phyloP scores from a whole-genome alignment of 53 echinoderm and acorn worm species.

The Actinopyga echinites region DNA sequence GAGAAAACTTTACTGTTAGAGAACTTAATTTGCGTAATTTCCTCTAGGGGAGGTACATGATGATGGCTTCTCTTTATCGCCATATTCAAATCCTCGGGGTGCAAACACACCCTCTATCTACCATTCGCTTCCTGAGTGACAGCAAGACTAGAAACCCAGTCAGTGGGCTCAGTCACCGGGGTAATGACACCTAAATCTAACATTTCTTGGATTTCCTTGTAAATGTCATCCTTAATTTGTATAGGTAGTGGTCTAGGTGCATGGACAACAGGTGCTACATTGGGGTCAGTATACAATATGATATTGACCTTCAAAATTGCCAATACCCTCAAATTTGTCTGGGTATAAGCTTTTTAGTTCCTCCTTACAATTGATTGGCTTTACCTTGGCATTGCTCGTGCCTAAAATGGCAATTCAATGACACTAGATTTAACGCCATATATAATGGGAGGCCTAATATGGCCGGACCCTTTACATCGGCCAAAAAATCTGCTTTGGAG shows the following conservation, averaged over 20 bases:
- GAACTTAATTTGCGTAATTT: conserved; percentile 60
- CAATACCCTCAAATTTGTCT: conserved; percentile 58
- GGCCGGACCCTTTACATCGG: conserved; percentile 48
- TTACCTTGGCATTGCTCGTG: neutral
- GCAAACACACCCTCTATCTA: conserved; percentile 59
- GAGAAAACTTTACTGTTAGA: conserved; percentile 56
- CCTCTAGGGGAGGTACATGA: conserved; percentile 55
- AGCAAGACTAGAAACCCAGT: conserved; percentile 66
- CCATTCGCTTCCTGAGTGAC: conserved; percentile 55
- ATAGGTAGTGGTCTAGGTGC: conserved; percentile 54
- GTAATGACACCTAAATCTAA: conserved; percentile 54
- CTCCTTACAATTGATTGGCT: conserved; percentile 11
- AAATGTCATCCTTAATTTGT: conserved; percentile 56
- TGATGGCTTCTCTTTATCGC: conserved; percentile 54
- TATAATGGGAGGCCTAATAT: conserved; percentile 50
- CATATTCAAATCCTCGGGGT: conserved; percentile 61
- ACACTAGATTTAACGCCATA: conserved; percentile 16
- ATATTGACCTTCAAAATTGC: conserved; percentile 46
- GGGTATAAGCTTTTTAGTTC: conserved; percentile 51
- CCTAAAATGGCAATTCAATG: conserved; percentile 29
- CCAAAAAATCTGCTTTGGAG: conserved; percentile 33
- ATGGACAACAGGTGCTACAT: conserved; percentile 41
- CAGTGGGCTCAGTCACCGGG: conserved; percentile 63
- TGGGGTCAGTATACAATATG: conserved; percentile 36
- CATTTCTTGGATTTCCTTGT: conserved; percentile 58